These are phyloP conservation scores for fruit fly (Drosophila melanogaster) DNA, from an alignment of 1,140 invertebrate species.

Conservation along the genomic window Release_6_plus_ISO1_MT NC_004354.4:1295501-1296000, in stretches of 20 bases:
- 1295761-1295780: slow-evolving; percentile 65
- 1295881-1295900: slow-evolving; percentile 77
- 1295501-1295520: slow-evolving; percentile 20
- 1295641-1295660: slow-evolving; percentile 24
- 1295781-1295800: slow-evolving; percentile 48
- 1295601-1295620: slow-evolving; percentile 59
- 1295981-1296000: not conserved
- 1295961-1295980: not conserved
- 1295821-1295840: slow-evolving; percentile 44
- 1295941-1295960: not conserved
- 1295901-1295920: slow-evolving; percentile 79
- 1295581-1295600: slow-evolving; percentile 69
- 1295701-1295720: slow-evolving; percentile 39
- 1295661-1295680: slow-evolving; percentile 23
- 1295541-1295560: slow-evolving; percentile 60
- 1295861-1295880: slow-evolving; percentile 71
- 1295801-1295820: slow-evolving; percentile 22
- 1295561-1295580: slow-evolving; percentile 66
- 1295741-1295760: slow-evolving; percentile 4
- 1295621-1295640: slow-evolving; percentile 4
- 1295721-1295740: slow-evolving; percentile 21
- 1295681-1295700: slow-evolving; percentile 58
- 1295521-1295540: slow-evolving; percentile 29
- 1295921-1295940: slow-evolving; percentile 80
- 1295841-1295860: slow-evolving; percentile 77